Base-by-base conservation (phyloP, 2,113 vertebrate genomes). In the Gulo gulo region DNA sequence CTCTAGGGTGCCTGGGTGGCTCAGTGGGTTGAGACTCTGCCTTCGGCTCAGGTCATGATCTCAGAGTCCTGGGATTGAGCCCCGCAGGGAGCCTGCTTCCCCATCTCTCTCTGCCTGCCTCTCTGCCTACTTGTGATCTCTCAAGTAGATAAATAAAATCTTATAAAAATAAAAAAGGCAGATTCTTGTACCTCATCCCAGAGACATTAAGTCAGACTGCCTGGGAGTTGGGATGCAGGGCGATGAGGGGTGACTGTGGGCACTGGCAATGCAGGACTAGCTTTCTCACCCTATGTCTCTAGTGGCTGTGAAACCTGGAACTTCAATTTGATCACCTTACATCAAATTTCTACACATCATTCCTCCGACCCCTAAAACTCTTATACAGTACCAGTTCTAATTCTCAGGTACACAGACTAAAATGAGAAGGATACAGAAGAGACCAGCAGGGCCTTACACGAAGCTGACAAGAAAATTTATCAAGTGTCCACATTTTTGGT, bases 321-420 rank as follows among this genome's bases (percentile, higher is more conserved):
- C 59, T 89, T 87, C 59, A 67, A 31, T 39, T 79, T 80, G 67
- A 71, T 89, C n/a, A 42, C 14, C 9, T 47, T 81, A 81, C 31
- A 10, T n/a, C 42, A 79, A 50, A 78, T 61, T 23, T 92, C 80
- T 36, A 52, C 42, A 52, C 14, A 55, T 31, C 29, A 76, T 31
- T 50, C 15, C 13, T 80, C 39, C 34, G 6, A 16, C 39, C 42
- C 50, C 59, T 59, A 73, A 39, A 91, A 59, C 14, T 21, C 10
- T 3, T 3, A 11, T 0, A 52, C 0, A 15, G 34, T n/a, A 23
- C 59, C 24, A 8, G 65, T 42, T 34, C 57, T 1, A 18, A 73
- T 31, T 69, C 65, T 61, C 29, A 12, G 23, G n/a, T 4, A 42
- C 16, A 11, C 0, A 29, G 14, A 55, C 71, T 63, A 42, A 71